phyloP scores from a whole-genome alignment of 2,888 invertebrate genomes.

The Rhopalosiphum nymphaeae region DNA sequence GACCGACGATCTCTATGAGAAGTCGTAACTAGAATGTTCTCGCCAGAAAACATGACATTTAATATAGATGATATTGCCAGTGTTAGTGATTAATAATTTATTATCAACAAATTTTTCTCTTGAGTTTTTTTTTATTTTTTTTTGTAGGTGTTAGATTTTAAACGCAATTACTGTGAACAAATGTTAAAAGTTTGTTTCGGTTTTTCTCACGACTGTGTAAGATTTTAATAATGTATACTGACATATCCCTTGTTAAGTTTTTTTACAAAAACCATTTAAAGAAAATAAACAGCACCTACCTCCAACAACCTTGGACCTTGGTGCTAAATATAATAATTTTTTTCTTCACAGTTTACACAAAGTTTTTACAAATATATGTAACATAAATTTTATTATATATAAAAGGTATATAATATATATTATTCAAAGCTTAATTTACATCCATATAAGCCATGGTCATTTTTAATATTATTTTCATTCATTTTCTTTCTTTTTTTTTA shows the following conservation, averaged over 20 bases:
- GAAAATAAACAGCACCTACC: conserved; percentile 63
- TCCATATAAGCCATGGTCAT: conserved; percentile 58
- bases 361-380: conserved; percentile 55
- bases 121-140: conserved; percentile 63
- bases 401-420: conserved; percentile 48
- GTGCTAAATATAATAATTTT: conserved; percentile 62
- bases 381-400: conserved; percentile 55
- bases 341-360: conserved; percentile 64
- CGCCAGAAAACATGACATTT: conserved; percentile 57
- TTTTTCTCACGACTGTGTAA: conserved; percentile 61
- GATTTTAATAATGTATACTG: conserved; percentile 65
- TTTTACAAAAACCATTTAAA: conserved; percentile 61
- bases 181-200: conserved; percentile 61
- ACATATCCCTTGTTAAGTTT: conserved; percentile 65
- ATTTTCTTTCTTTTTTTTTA: conserved; percentile 61
- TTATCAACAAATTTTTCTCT: conserved; percentile 59
- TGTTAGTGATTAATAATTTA: conserved; percentile 64
- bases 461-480: conserved; percentile 56
- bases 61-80: conserved; percentile 60
- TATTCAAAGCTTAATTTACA: conserved; percentile 57
- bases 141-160: conserved; percentile 61
- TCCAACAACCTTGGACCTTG: conserved; percentile 60
- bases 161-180: conserved; percentile 61
- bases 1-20: conserved; percentile 62
- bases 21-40: conserved; percentile 64